Conservation (phyloP, 2,113 vertebrate genomes). For the Corythornis cristatus region DNA sequence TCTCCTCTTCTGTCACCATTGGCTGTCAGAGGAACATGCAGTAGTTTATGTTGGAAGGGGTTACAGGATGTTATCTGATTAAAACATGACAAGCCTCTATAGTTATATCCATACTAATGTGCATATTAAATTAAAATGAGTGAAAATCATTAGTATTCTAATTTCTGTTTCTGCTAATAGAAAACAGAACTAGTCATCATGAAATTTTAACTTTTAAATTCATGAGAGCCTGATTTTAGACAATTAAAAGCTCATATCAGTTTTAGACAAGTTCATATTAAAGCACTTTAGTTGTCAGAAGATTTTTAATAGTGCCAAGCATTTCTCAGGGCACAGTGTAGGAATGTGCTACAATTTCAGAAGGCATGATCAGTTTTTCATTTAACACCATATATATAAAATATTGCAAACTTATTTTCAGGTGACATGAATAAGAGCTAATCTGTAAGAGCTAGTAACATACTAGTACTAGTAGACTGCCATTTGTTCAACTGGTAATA, state of each 20-base stretch:
- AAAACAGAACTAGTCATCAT: neutral
- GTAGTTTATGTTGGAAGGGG: neutral
- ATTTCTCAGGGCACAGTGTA: neutral
- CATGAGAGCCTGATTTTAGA: neutral
- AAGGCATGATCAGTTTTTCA: neutral
- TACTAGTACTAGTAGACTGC: neutral
- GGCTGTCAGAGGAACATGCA: neutral
- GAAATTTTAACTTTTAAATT: neutral
- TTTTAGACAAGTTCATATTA: neutral
- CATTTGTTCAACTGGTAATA: neutral
- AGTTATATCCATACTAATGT: neutral
- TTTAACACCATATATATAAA: neutral
- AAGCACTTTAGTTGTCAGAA: neutral
- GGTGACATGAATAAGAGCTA: neutral
- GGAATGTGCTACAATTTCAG: neutral
- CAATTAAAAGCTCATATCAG: neutral
- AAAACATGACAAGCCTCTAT: neutral
- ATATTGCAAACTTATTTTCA: neutral
- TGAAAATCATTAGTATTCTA: neutral
- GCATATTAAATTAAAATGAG: neutral
- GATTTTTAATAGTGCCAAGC: neutral
- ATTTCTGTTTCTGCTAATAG: neutral
- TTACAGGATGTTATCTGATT: neutral
- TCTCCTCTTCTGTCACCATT: neutral
- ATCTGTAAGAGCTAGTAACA: neutral